phyloP scores from a whole-genome alignment of 2,797 vertebrate genomes.

The Neoniphon sammara region DNA sequence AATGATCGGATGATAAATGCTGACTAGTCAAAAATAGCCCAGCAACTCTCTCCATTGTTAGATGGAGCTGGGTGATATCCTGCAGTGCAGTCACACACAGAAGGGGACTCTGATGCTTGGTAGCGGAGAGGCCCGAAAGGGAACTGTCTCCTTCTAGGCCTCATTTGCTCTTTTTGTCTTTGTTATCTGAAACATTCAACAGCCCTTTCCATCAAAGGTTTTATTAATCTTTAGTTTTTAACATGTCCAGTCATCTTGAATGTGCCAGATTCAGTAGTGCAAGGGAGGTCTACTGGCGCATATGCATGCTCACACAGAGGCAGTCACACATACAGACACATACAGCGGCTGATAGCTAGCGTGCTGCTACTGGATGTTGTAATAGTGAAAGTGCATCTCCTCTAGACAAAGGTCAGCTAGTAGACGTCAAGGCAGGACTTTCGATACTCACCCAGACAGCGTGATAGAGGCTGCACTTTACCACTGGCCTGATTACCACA shows the following conservation, averaged over 20 bases:
- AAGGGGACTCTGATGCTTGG: conserved; percentile 37
- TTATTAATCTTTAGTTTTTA: neutral
- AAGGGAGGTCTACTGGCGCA: neutral
- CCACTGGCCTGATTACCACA: conserved; percentile 1
- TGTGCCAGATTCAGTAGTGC: neutral
- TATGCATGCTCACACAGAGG: conserved; percentile 8
- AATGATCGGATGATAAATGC: conserved; percentile 51
- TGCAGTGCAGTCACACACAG: conserved; percentile 62
- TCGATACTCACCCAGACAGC: conserved; percentile 13
- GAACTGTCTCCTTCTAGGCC: conserved; percentile 9
- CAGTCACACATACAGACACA: conserved; percentile 12
- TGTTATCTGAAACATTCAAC: conserved; percentile 19
- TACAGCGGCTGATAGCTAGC: neutral
- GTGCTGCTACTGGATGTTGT: conserved; percentile 33
- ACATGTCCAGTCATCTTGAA: neutral
- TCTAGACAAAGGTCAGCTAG: conserved; percentile 36
- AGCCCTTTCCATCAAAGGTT: conserved; percentile 13
- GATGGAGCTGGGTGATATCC: conserved; percentile 54
- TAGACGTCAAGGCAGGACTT: conserved; percentile 53
- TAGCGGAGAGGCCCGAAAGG: conserved; percentile 27
- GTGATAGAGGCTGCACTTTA: neutral
- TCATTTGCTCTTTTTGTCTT: conserved; percentile 28
- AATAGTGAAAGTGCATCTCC: conserved; percentile 60
- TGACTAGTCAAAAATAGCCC: conserved; percentile 60
- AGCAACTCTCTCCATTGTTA: conserved; percentile 46